Evolutionary conservation across 2,113 vertebrate species (phyloP), one percentile per base, ranked within the genome.

Genomic region (Rhabdornis inornatus): DNA sequence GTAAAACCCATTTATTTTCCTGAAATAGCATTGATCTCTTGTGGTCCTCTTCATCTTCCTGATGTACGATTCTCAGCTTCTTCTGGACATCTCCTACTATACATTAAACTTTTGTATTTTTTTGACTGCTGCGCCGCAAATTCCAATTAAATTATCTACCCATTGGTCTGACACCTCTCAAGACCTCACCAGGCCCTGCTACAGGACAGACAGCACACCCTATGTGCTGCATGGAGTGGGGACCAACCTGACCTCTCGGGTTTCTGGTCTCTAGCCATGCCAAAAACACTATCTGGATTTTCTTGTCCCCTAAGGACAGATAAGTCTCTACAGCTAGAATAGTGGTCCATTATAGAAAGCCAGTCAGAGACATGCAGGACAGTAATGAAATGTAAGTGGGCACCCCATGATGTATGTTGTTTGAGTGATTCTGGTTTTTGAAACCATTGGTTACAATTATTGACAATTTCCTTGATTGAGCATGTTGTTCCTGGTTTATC

Each of bases 181-280:
- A 37, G 10, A 7, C 15, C 19, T 8, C 53, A 24, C 11, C 20
- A 82, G 33, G 16, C 20, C 50, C 35, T 49, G 50, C 65, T 42
- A 9, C 9, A 31, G 35, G 30, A 77, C 9, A 9, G 16, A 21
- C 45, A 82, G 25, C 3, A 1, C 0, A 5, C 14, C 21, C 8
- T 23, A 30, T 23, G 33, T 6, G 2, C 17, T 45, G 27, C 0
- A 0, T 3, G 9, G 13, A 7, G 1, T 0, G 0, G 4, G 33
- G 39, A 6, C 30, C 47, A 75, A 14, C 22, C 30, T 3, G 2
- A 6, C 6, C 44, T 27, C 52, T 79, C 2, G 0, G 13, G 7
- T 52, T 82, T 88, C 71, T 86, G 33, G 13, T 69, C 7, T 69
- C 15, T 2, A 3, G 22, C 21, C 2, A 1, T 5, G 1, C 8